Percentiles rank a stretch among this genome's conserved stretches.
phyloP scores from a whole-genome alignment of 2,888 invertebrate genomes.

The Sphaerophoria rueppellii region DNA sequence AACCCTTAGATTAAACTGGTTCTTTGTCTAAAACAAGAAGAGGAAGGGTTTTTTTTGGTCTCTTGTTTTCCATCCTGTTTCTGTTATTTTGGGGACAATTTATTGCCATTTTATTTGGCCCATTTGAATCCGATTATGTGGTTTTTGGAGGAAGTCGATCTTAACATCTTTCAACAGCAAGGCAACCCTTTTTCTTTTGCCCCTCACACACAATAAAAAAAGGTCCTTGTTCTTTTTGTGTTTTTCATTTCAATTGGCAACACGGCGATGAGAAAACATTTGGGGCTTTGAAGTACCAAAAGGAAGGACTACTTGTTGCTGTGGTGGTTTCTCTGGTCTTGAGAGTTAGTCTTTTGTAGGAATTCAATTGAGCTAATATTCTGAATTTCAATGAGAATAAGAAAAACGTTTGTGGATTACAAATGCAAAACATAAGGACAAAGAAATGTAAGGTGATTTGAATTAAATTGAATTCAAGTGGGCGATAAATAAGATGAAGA shows the following conservation, averaged over 20 bases:
- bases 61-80: slow-evolving; percentile 18
- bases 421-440: slow-evolving; percentile 36
- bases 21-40: slow-evolving; percentile 5
- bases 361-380: slow-evolving; percentile 58
- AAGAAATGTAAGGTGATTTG: neutral
- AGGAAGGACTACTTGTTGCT: slow-evolving; percentile 55
- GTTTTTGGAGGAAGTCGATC: slow-evolving; percentile 17
- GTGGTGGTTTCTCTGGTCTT: neutral
- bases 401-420: slow-evolving; percentile 33
- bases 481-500: neutral
- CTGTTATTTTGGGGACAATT: slow-evolving; percentile 48
- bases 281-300: slow-evolving; percentile 22
- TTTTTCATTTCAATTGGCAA: slow-evolving; percentile 31
- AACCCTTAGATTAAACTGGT: neutral
- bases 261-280: neutral
- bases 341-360: slow-evolving; percentile 37
- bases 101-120: slow-evolving; percentile 69
- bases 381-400: slow-evolving; percentile 50
- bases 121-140: slow-evolving; percentile 70
- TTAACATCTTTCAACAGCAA: slow-evolving; percentile 56
- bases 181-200: too few species aligned
- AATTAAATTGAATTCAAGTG: neutral
- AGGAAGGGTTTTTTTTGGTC: slow-evolving; percentile 29
- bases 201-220: slow-evolving; percentile 36
- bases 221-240: slow-evolving; percentile 29